phyloP scores from a whole-genome alignment of 2,888 invertebrate genomes.

The Thecophora atra region DNA sequence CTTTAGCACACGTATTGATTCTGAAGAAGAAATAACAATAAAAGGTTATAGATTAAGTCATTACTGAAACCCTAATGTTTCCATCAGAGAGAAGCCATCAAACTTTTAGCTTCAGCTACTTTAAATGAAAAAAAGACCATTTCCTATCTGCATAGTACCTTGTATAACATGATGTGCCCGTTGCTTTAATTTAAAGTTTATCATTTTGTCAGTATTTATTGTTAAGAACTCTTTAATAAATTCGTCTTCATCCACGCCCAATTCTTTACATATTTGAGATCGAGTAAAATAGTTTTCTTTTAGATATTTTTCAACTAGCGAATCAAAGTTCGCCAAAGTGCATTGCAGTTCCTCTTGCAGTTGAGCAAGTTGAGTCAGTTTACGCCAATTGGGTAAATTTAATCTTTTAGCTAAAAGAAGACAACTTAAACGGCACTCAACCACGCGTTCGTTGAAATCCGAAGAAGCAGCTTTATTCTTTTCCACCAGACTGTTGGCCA shows the following conservation, averaged over 20 bases:
- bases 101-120: too few species aligned
- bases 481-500: conserved; percentile 88
- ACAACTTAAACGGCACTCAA: conserved; percentile 92
- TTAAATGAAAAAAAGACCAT: neutral
- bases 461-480: conserved; percentile 94
- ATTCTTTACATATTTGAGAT: conserved; percentile 72
- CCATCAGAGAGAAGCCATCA: neutral
- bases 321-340: conserved; percentile 75
- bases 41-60: neutral
- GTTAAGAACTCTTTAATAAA: conserved; percentile 75
- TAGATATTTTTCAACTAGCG: conserved; percentile 71
- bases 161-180: conserved; percentile 90
- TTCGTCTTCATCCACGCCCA: conserved; percentile 70
- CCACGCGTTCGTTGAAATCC: conserved; percentile 92
- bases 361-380: conserved; percentile 75
- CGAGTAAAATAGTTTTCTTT: conserved; percentile 73
- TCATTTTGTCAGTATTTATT: conserved; percentile 71
- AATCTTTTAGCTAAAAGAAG: conserved; percentile 77
- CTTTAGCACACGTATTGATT: conserved; percentile 83
- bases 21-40: conserved; percentile 67
- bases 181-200: conserved; percentile 80
- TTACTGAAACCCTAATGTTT: neutral
- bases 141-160: conserved; percentile 66
- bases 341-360: conserved; percentile 75
- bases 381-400: conserved; percentile 72